Evolutionary conservation across 2,888 invertebrate species (phyloP), one percentile per base, ranked within the genome.

Genomic region (Anoplius nigerrimus): DNA sequence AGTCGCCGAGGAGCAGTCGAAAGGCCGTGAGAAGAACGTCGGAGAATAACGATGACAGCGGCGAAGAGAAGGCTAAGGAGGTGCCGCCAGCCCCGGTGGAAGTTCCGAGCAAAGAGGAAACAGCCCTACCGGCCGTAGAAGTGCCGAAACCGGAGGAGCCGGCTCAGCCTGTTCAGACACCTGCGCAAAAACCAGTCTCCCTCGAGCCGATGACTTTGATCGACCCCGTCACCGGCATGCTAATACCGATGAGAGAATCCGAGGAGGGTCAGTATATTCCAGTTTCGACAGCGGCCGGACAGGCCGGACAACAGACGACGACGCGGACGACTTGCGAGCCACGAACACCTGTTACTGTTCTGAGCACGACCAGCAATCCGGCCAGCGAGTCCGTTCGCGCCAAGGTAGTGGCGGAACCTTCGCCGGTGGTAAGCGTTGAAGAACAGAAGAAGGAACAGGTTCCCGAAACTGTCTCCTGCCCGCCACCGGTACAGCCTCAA

Each of bases 221-320:
- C 52, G 95, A 95, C 88, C 94, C 94, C 0, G 94, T 94, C 0
- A 94, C 94, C 0, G 94, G 94, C 1, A 89, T 93, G 77, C 89
- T 95, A 42, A 93, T 92, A 65, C 93, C 93, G 0, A 92, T 93
- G 91, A 90, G 92, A 80, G 93, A 93, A 78, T 92, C 92, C 56
- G 94, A 94, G 82, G 94, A 94, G 82, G 93, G 93, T 13, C 91
- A 92, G 77, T 93, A 93, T 83, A 91, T 93, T 66, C 92, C 93
- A 1, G 90, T 93, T 22, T 90, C 90, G 0, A 83, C 84, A 2
- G 55, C 79, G 2, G 69, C 84, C 1, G 74, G 66, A 54, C 81
- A 72, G 55, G 61, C 56, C 81, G 34, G 34, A 11, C 60, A 81
- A 24, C 71, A 83, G 43, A 73, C 80, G 42, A 72, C 78, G 2